Evolutionary conservation across 2,113 vertebrate species (phyloP), one percentile per base, ranked within the genome.

Genomic region (Eleginops maclovinus): DNA sequence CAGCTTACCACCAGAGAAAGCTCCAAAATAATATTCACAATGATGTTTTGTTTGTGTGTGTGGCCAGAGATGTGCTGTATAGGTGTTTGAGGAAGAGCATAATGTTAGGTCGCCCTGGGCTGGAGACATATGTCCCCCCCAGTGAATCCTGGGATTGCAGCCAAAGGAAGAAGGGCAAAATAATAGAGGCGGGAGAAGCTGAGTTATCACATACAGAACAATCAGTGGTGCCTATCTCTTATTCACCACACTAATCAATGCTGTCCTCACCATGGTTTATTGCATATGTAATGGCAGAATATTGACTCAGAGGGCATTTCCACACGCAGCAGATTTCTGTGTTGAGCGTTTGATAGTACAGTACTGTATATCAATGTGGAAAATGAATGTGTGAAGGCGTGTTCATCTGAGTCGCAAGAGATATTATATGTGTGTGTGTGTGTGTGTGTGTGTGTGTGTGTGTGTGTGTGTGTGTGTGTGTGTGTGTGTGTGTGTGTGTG

Each of bases 211-310:
- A 87, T 87, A 84, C 68, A 81, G 81, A 79, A 85, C 84, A 84
- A 89, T 92, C 82, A 87, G 75, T 22, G 49, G 65, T 15, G 65
- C 78, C 86, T 70, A 83, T 89, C 79, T 86, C 81, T 84, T 83
- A 87, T 92, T 87, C 85, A 84, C 81, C 15, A 64, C 67, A 53
- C 77, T 77, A 81, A 92, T 92, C 87, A 90, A 89, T 92, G 87
- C 79, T 81, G 89, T 88, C 68, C 70, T 83, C 87, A 83, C 83
- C 64, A 79, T 87, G 62, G 16, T 86, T 86, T 89, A 88, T 90
- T 82, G 84, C 83, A 83, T 80, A 65, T 83, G 53, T 78, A 87
- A 84, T 87, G 79, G 74, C 60, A 69, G 69, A 51, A 56, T 90
- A 89, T 91, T 89, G 89, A 92, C 77, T 84, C 36, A 13, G 16